These are phyloP conservation scores for Coregonus sp. DNA, from an alignment of 2,797 vertebrate genomes.

Conservation along the genomic window DNA sequence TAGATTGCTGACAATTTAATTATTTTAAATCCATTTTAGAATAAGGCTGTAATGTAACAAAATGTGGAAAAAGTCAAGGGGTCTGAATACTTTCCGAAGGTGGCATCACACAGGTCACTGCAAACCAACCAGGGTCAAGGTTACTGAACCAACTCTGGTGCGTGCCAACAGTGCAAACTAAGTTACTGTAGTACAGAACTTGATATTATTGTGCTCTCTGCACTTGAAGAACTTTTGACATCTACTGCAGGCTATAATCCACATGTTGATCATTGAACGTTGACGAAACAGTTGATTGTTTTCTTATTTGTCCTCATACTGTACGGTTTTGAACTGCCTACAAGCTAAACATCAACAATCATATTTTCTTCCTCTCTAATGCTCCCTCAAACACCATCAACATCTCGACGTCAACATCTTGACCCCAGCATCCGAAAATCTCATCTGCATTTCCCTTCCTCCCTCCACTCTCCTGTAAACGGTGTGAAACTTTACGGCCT, in stretches of 20 bases:
- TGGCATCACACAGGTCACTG: constrained; percentile 62
- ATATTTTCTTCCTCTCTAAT: background rate
- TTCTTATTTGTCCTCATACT: background rate
- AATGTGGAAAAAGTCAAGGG: no score
- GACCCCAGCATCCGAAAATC: constrained; percentile 32
- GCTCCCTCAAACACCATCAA: background rate
- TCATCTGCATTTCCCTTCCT: constrained; percentile 43
- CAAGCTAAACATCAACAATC: background rate
- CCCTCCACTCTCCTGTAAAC: constrained; percentile 14
- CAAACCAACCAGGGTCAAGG: constrained; percentile 55
- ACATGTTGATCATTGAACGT: no score
- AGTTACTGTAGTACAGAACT: no score
- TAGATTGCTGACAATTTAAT: no score
- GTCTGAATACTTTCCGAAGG: no score
- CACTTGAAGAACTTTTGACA: background rate
- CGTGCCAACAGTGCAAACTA: background rate
- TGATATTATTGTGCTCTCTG: no score
- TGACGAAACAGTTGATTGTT: no score
- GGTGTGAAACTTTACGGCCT: constrained; percentile 63
- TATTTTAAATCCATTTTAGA: no score
- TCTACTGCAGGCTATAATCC: background rate
- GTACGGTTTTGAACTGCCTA: background rate
- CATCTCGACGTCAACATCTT: constrained; percentile 9
- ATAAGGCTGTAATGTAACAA: no score
- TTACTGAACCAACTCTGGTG: constrained; percentile 26